phyloP scores from a whole-genome alignment of 2,113 vertebrate species.

The Colinus virginianus region DNA sequence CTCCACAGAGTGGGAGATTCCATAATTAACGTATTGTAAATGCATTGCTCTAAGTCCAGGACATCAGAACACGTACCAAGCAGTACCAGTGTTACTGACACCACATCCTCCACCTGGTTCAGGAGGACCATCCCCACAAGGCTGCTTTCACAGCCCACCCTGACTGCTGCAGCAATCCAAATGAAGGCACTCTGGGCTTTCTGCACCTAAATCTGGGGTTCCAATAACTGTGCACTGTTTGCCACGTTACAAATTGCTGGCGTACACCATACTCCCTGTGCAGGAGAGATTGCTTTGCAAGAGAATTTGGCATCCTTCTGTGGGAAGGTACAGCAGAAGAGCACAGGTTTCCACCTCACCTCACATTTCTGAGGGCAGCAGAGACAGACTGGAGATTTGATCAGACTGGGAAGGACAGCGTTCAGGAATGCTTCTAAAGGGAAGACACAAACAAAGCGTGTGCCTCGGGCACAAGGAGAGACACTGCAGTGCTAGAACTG shows the following conservation, averaged over 20 bases:
- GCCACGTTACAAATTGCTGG: neutral
- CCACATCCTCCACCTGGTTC: neutral
- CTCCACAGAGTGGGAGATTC: neutral
- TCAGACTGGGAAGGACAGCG: constrained; percentile 33
- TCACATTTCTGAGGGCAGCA: neutral
- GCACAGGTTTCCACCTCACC: neutral
- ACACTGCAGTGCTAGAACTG: neutral
- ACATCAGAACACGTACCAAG: neutral
- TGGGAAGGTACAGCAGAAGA: neutral
- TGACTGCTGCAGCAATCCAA: neutral
- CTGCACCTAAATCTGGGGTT: neutral
- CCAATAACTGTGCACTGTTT: constrained; percentile 45
- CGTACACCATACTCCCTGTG: neutral
- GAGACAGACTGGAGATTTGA: constrained; percentile 22
- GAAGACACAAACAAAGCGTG: neutral
- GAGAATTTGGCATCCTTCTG: neutral
- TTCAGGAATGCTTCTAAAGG: neutral
- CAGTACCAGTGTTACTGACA: neutral
- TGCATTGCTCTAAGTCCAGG: constrained; percentile 1
- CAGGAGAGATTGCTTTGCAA: neutral
- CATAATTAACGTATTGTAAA: neutral
- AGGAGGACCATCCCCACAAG: neutral
- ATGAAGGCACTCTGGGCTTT: neutral
- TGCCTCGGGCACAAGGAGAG: neutral
- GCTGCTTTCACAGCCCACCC: neutral